Evolutionary conservation across 2,888 invertebrate species (phyloP).

Genomic region (Himalopsyche tibetana): DNA sequence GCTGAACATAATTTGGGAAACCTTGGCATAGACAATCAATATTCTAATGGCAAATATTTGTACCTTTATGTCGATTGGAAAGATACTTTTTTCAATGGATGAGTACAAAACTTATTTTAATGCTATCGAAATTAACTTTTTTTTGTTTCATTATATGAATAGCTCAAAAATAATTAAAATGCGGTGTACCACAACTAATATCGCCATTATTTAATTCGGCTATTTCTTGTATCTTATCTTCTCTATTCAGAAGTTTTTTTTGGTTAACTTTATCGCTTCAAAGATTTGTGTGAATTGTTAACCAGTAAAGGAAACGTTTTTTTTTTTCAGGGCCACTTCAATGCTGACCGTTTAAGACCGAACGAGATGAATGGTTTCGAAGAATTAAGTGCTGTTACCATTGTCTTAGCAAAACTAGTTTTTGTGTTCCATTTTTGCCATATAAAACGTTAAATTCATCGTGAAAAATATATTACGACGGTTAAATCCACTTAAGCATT

Average conservation of each 20-base stretch:
- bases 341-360: neutral
- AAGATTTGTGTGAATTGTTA: neutral
- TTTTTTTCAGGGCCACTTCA: neutral
- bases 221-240: no score
- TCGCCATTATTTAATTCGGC: no score
- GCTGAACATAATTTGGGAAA: no score
- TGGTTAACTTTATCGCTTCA: neutral
- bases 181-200: no score
- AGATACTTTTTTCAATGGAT: no score
- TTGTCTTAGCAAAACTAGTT: neutral
- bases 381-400: slow-evolving; percentile 11
- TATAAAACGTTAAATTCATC: neutral
- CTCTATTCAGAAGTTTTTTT: neutral
- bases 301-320: neutral
- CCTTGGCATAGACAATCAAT: no score
- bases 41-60: no score
- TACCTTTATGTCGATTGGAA: no score
- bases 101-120: no score
- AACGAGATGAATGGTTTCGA: neutral
- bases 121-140: no score
- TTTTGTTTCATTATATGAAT: no score
- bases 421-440: slow-evolving; percentile 3
- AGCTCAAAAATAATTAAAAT: no score
- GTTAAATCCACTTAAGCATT: neutral
- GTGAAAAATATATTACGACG: neutral